Conservation (phyloP, 2,888 invertebrate genomes). For the Phengaris arion region DNA sequence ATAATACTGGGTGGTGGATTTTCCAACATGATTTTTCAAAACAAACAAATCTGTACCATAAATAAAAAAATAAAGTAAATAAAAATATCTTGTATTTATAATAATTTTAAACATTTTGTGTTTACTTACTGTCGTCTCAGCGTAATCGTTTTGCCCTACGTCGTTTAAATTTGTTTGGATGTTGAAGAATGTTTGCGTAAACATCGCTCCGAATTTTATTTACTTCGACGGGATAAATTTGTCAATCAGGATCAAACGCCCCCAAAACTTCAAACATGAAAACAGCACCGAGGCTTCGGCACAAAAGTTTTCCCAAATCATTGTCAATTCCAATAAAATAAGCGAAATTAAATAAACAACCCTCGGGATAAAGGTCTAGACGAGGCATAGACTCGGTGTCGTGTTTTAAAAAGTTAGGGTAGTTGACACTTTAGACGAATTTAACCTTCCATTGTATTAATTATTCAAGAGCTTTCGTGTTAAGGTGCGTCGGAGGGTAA, state of each 20-base stretch:
- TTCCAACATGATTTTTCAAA: too few relatives aligned
- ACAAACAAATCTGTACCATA: neutral
- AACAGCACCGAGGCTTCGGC: conserved; percentile 49
- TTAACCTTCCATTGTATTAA: conserved; percentile 79
- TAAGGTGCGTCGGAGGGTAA: conserved; percentile 73
- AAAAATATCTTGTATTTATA: conserved; percentile 12
- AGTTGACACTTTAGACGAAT: conserved; percentile 76
- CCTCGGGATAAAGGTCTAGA: conserved; percentile 74
- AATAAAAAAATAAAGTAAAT: neutral
- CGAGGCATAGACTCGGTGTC: conserved; percentile 68
- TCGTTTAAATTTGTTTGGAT: conserved; percentile 58
- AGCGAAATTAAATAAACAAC: conserved; percentile 75
- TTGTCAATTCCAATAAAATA: conserved; percentile 76
- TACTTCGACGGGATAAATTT: conserved; percentile 65
- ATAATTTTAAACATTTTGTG: conserved; percentile 27
- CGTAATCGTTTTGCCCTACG: conserved; percentile 54
- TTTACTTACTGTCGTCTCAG: conserved; percentile 34
- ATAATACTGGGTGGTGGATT: too few relatives aligned
- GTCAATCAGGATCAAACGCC: conserved; percentile 72
- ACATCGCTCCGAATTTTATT: conserved; percentile 57
- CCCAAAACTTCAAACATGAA: conserved; percentile 45
- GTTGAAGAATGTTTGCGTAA: conserved; percentile 49
- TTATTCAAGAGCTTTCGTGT: conserved; percentile 76
- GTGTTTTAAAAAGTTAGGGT: conserved; percentile 75
- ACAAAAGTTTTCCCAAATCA: conserved; percentile 67